These are phyloP conservation scores for Sarcophaga caerulescens DNA, from an alignment of 2,888 invertebrate genomes.

Conservation along the genomic window DNA sequence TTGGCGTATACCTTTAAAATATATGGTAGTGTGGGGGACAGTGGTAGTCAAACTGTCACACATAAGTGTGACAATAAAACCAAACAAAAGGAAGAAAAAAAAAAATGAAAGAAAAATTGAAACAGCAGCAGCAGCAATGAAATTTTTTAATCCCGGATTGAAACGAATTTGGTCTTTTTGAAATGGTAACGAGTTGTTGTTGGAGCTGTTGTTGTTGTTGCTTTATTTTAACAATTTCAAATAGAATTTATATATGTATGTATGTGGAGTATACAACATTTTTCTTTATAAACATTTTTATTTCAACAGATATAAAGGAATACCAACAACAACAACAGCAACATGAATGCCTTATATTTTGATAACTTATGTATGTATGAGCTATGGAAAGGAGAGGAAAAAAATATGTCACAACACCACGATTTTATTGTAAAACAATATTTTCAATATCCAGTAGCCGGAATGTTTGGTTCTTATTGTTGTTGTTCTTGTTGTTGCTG, in stretches of 20 bases:
- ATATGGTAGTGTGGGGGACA: not conserved
- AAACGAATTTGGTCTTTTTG: conserved; percentile 40
- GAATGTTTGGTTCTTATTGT: not conserved
- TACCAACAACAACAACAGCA: too few species aligned
- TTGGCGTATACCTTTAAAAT: not conserved
- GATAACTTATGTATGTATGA: not conserved
- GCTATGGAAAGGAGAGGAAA: not conserved
- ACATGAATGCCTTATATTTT: not conserved
- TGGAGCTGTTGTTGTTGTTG: not conserved
- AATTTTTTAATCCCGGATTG: conserved; percentile 50
- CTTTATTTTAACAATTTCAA: not conserved
- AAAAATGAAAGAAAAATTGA: not conserved
- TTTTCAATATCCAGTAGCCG: conserved; percentile 63
- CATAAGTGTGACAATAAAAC: conserved; percentile 53
- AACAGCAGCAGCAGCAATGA: conserved; percentile 33
- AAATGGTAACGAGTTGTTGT: conserved; percentile 27
- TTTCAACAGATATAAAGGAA: not conserved
- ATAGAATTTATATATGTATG: not conserved
- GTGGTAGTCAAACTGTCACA: conserved; percentile 29
- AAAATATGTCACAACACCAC: conserved; percentile 51
- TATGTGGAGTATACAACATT: not conserved
- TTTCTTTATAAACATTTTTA: conserved; percentile 1
- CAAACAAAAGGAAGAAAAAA: conserved; percentile 13
- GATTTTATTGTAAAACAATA: conserved; percentile 60
- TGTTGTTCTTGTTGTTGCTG: conserved; percentile 12